Base-by-base conservation (phyloP, 1,140 invertebrate species). In the Chymomyza costata region DNA sequence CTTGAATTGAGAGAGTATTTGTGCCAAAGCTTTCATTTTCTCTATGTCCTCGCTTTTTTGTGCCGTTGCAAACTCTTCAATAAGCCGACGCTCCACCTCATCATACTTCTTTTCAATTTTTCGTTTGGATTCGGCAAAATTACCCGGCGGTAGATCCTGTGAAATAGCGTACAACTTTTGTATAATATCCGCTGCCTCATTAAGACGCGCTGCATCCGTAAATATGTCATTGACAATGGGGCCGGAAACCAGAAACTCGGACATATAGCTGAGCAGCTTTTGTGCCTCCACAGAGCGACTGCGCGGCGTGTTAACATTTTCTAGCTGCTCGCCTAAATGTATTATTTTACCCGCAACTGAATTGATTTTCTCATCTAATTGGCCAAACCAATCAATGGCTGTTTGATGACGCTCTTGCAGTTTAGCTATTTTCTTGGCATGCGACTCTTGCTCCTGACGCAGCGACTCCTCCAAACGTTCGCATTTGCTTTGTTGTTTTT, bases 161-260 rank as follows among this genome's bases (percentile, higher is more conserved):
- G 96, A 92, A 67, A 99, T 98, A 5, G 96, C 90, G 83, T 97
- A 93, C 3, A 99, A 87, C 83, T 99, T 99, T 86, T 99, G 96
- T 71, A 99, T 99, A 2, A 99, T 92, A 89, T 99, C 97, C n/a
- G 98, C 98, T 30, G 97, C 96, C 88, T 98, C 94, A 85, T 95
- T 93, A 28, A 99, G 86, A 91, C 92, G 92, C 51, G 89, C 90
- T 59, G 93, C 92, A 87, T 98, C 95, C 56, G 91, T 93, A 69
- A 98, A 97, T 16, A 98, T 89, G 41, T 94, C 91, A 65, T 94
- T 94, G 6, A 93, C 90, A 1, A 96, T 88, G 14, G 95, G 93
- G 13, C 95, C 95, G 53, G 94, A 92, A 38, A 91, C 92, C 1
- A 99, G 86, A 86, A 99, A 99, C 84, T 98, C 96, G 8, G 93